phyloP scores from a whole-genome alignment of 1,140 invertebrate genomes.

The Drosophila sp. region DNA sequence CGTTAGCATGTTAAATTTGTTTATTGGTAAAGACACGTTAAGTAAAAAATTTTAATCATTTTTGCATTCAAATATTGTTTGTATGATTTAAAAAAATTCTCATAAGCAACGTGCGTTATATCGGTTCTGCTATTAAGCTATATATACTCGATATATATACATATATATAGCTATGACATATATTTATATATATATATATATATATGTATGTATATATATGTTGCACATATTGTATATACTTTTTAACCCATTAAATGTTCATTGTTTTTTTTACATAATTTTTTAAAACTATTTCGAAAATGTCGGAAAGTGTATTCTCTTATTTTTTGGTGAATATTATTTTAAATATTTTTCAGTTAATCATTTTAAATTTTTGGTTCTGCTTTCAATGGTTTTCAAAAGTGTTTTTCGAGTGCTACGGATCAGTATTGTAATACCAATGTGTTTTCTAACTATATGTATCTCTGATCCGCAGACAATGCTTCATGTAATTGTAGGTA shows the following conservation, averaged over 20 bases:
- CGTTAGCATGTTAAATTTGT: constrained; percentile 80
- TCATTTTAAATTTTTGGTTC: constrained; percentile 48
- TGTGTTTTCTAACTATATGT: constrained; percentile 4
- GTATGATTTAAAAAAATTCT: constrained; percentile 78
- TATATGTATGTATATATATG: constrained; percentile 40
- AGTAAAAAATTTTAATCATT: constrained; percentile 80
- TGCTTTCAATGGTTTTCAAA: constrained; percentile 42
- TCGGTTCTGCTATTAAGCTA: constrained; percentile 77
- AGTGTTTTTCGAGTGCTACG: constrained; percentile 13
- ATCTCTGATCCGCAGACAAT: constrained; percentile 13
- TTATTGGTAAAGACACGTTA: constrained; percentile 83
- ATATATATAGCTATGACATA: constrained; percentile 16
- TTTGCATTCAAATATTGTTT: constrained; percentile 71
- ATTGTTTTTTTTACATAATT: constrained; percentile 56
- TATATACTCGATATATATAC: constrained; percentile 49
- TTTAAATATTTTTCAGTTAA: constrained; percentile 21
- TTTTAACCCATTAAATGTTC: constrained; percentile 72
- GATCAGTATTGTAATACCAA: constrained; percentile 10
- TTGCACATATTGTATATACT: constrained; percentile 39
- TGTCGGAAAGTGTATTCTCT: constrained; percentile 53
- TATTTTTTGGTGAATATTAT: constrained; percentile 44
- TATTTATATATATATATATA: constrained; percentile 47
- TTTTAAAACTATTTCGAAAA: constrained; percentile 78
- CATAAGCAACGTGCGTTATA: constrained; percentile 81
- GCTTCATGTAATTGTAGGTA: constrained; percentile 36